Evolutionary conservation across 1,140 invertebrate genomes (phyloP), one percentile per base, ranked within the genome.

Genomic region (Apis cerana): DNA sequence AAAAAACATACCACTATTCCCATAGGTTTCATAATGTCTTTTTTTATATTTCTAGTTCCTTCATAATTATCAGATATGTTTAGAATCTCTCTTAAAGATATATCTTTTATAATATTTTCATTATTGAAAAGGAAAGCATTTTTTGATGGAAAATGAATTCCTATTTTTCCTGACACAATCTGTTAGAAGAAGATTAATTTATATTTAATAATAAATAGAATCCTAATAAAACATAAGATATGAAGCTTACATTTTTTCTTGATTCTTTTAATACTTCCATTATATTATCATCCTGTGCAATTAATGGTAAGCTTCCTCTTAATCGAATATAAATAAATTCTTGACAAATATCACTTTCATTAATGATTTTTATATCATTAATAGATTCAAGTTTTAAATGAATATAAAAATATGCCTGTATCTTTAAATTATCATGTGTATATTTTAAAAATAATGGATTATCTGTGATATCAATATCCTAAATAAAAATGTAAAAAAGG

Each of bases 391-490:
- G 93, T 89, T 96, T 96, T 83, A 96, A 96, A 94, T 97, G 96
- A 21, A 96, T 95, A 81, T 97, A 95, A 90, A 97, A 96, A 83
- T 95, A 96, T 17, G 96, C 95, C 88, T 95, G 94, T 71, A 97
- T 89, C 27, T 95, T 94, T 71, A 94, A 90, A 19, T 95, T 93
- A 81, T 94, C 94, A 43, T 95, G 82, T n/a, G 94, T 93, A 86
- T 95, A 96, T 88, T 95, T 95, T 50, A 97, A 92, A 80, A 97
- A 93, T 62, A 97, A 94, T 52, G 96, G 97, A 93, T 97, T 97
- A 90, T 97, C 96, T 70, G 96, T 97, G 77, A 97, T 96, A 92
- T 97, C 96, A 85, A 97, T 95, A 90, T 96, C 95, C 95, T 96
- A 88, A 85, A 95, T 3, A 27, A 4, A 67, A 5, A 21, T 23